Percentiles rank a stretch among this genome's conserved stretches.
Evolutionary conservation across 2,888 invertebrate genomes (phyloP).

Genomic region (Leucophora obtusa): DNA sequence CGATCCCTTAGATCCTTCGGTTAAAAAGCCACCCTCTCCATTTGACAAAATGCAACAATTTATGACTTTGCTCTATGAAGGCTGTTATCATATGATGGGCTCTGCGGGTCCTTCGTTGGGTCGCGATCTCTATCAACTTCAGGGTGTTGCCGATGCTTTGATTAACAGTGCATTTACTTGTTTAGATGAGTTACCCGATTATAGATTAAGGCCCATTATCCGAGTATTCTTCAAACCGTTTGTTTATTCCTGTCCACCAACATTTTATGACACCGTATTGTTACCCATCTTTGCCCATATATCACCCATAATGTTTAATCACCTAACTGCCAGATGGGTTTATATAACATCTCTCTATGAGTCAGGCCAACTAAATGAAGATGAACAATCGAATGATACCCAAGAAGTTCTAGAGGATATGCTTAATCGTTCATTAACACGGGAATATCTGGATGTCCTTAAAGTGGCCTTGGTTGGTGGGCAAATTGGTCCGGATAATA

Average conservation of each 20-base stretch:
- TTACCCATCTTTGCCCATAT: slow-evolving; percentile 88
- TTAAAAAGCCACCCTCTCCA: slow-evolving; percentile 81
- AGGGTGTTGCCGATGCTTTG: slow-evolving; percentile 87
- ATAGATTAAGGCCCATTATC: slow-evolving; percentile 89
- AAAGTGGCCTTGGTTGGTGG: slow-evolving; percentile 88
- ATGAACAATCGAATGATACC: slow-evolving; percentile 86
- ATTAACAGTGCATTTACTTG: slow-evolving; percentile 81
- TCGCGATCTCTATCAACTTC: slow-evolving; percentile 89
- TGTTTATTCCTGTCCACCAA: slow-evolving; percentile 90
- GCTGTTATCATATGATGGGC: slow-evolving; percentile 88
- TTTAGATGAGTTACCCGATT: slow-evolving; percentile 87
- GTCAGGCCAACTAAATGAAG: slow-evolving; percentile 87
- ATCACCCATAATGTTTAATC: slow-evolving; percentile 86
- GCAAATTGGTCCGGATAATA: slow-evolving; percentile 78
- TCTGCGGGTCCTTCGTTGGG: slow-evolving; percentile 89
- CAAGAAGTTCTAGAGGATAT: slow-evolving; percentile 92
- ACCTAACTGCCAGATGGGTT: slow-evolving; percentile 88
- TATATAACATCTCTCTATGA: slow-evolving; percentile 88
- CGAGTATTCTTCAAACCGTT: slow-evolving; percentile 92
- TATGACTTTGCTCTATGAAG: slow-evolving; percentile 87
- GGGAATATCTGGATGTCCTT: slow-evolving; percentile 92
- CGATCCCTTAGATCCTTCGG: slow-evolving; percentile 78
- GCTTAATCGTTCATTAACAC: slow-evolving; percentile 89
- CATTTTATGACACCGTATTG: slow-evolving; percentile 86
- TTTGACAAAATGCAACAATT: slow-evolving; percentile 91